Percentiles rank a stretch among this genome's conserved stretches.
These are phyloP conservation scores for Calameuta pallipes DNA, from an alignment of 2,888 invertebrate species.

Conservation along the genomic window DNA sequence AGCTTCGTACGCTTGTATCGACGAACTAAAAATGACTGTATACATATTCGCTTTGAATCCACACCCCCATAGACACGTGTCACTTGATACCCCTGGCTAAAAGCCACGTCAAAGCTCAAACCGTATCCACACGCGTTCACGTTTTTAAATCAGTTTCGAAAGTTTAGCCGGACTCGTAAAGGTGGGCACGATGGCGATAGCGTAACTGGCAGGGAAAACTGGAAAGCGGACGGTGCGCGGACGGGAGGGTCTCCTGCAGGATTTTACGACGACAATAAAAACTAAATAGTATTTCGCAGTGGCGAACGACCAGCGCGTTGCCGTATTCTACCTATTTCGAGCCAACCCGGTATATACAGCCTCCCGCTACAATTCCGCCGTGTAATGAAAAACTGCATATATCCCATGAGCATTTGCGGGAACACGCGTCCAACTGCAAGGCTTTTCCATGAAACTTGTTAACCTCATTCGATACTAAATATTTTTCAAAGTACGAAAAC, in stretches of 20 bases:
- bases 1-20: background rate
- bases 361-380: slow-evolving; percentile 29
- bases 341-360: background rate
- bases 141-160: slow-evolving; percentile 45
- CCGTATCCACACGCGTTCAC: slow-evolving; percentile 18
- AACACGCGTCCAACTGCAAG: slow-evolving; percentile 7
- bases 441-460: slow-evolving; percentile 21
- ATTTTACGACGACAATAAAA: slow-evolving; percentile 53
- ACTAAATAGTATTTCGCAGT: slow-evolving; percentile 44
- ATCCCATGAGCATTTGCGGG: slow-evolving; percentile 16
- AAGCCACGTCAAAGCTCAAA: background rate
- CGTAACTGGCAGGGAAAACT: slow-evolving; percentile 7
- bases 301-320: slow-evolving; percentile 31
- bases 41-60: background rate
- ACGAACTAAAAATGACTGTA: background rate
- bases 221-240: background rate
- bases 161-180: slow-evolving; percentile 40
- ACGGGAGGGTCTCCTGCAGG: slow-evolving; percentile 21
- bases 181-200: slow-evolving; percentile 13
- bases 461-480: slow-evolving; percentile 6
- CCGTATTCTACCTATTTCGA: slow-evolving; percentile 19
- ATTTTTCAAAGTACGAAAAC: background rate
- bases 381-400: slow-evolving; percentile 34
- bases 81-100: background rate
- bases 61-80: background rate